These are phyloP conservation scores for Lepus americanus DNA, from an alignment of 2,113 vertebrate species.

Conservation along the genomic window DNA sequence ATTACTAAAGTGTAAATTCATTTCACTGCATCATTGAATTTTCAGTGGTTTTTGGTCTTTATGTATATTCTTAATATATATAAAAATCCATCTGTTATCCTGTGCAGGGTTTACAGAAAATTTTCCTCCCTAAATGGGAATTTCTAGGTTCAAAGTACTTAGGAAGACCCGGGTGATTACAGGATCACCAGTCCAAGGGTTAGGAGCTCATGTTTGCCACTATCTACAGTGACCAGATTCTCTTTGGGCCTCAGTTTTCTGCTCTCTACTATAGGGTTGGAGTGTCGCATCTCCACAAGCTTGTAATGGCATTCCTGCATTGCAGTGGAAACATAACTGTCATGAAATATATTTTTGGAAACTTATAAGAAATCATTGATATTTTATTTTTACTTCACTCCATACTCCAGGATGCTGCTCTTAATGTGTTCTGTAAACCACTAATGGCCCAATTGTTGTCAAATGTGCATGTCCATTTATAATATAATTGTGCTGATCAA, in stretches of 20 bases:
- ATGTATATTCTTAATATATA: background rate
- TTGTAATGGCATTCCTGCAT: background rate
- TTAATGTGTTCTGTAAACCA: conserved; percentile 61
- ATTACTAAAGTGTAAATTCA: conserved; percentile 3
- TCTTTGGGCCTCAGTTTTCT: background rate
- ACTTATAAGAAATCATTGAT: background rate
- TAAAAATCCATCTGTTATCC: background rate
- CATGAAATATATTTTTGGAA: background rate
- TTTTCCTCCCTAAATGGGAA: background rate
- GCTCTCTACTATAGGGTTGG: background rate
- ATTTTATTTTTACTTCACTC: conserved; percentile 56
- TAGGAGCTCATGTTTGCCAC: background rate
- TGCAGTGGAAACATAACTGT: no score
- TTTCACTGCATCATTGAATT: conserved; percentile 3
- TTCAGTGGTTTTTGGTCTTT: background rate
- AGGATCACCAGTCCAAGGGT: background rate
- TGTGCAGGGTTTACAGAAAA: background rate
- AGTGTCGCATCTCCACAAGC: background rate
- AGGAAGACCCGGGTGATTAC: background rate
- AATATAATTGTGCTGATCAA: conserved; percentile 23
- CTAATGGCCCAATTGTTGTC: conserved; percentile 28
- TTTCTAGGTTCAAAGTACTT: background rate
- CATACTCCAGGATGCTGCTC: background rate
- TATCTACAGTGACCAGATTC: background rate
- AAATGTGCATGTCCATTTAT: conserved; percentile 32